Percentiles rank a stretch among this genome's conserved stretches.
Evolutionary conservation across 92 coral and sea anemone species (phyloP).

Genomic region (Diadumene lineata): DNA sequence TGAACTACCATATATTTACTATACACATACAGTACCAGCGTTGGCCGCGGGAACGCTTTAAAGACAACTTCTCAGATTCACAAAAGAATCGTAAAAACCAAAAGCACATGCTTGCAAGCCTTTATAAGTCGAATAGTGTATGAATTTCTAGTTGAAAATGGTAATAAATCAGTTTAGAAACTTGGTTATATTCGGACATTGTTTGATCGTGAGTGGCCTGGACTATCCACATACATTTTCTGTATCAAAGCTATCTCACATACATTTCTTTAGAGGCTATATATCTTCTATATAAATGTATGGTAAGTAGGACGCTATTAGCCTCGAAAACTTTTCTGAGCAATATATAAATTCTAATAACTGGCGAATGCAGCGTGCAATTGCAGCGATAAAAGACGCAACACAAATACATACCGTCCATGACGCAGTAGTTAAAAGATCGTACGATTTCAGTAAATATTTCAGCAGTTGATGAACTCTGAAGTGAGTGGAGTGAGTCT

Average conservation of each 20-base stretch:
- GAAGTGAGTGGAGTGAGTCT: constrained; percentile 14
- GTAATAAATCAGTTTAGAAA: background rate
- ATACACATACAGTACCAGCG: constrained; percentile 3
- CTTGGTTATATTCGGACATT: background rate
- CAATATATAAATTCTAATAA: background rate
- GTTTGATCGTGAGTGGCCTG: background rate
- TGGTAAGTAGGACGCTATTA: constrained; percentile 9
- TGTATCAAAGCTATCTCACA: constrained; percentile 13
- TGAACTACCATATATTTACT: constrained; percentile 23
- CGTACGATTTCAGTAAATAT: constrained; percentile 15
- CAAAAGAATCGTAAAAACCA: constrained; percentile 19
- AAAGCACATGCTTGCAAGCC: constrained; percentile 32
- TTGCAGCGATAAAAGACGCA: background rate
- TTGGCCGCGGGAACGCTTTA: too few relatives aligned
- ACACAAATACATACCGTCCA: constrained; percentile 13
- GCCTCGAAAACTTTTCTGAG: constrained; percentile 11
- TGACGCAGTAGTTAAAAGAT: constrained; percentile 13
- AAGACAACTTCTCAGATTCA: too few relatives aligned
- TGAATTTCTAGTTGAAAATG: background rate
- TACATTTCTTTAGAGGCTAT: constrained; percentile 20
- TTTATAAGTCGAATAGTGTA: constrained; percentile 20
- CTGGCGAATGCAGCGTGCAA: background rate
- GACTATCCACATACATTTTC: constrained; percentile 25
- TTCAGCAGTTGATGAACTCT: constrained; percentile 14
- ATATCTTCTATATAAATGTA: background rate